A percentile compares a stretch with the other conserved stretches of the same genome.
Conservation (phyloP, 2,797 vertebrate species). For the Anableps anableps region DNA sequence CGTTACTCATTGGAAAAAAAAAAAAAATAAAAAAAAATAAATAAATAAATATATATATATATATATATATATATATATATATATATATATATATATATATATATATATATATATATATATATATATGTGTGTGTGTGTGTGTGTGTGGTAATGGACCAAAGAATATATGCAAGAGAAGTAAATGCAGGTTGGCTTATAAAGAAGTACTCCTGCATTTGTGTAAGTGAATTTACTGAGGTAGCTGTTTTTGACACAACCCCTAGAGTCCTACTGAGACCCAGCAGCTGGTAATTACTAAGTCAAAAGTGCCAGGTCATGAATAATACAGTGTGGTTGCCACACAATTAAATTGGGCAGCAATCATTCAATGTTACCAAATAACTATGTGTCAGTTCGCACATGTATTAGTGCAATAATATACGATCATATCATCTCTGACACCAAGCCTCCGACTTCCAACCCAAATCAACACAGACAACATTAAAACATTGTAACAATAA, state of each 20-base stretch:
- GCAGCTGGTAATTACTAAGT: slow-evolving; percentile 82
- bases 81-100: too few relatives aligned
- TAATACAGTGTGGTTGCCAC: slow-evolving; percentile 81
- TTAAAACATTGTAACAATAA: slow-evolving; percentile 42
- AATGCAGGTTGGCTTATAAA: slow-evolving; percentile 16
- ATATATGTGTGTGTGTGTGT: neutral
- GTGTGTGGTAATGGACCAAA: neutral
- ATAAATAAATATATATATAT: too few relatives aligned
- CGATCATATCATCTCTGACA: slow-evolving; percentile 29
- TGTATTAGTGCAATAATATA: slow-evolving; percentile 62
- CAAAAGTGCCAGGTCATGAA: slow-evolving; percentile 82
- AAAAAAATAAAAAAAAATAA: too few relatives aligned
- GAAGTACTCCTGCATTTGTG: slow-evolving; percentile 37
- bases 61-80: too few relatives aligned
- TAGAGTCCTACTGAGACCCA: slow-evolving; percentile 68
- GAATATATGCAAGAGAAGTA: neutral
- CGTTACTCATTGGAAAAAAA: too few relatives aligned
- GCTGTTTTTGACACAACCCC: slow-evolving; percentile 73
- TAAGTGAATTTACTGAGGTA: slow-evolving; percentile 72
- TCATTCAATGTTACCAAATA: slow-evolving; percentile 86
- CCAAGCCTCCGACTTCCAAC: neutral
- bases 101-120: too few relatives aligned
- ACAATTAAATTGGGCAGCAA: slow-evolving; percentile 82
- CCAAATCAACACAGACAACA: slow-evolving; percentile 32
- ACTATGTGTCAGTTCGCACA: slow-evolving; percentile 79